Evolutionary conservation across 2,888 invertebrate genomes (phyloP), one percentile per base, ranked within the genome.

Genomic region (Morpho achilles): DNA sequence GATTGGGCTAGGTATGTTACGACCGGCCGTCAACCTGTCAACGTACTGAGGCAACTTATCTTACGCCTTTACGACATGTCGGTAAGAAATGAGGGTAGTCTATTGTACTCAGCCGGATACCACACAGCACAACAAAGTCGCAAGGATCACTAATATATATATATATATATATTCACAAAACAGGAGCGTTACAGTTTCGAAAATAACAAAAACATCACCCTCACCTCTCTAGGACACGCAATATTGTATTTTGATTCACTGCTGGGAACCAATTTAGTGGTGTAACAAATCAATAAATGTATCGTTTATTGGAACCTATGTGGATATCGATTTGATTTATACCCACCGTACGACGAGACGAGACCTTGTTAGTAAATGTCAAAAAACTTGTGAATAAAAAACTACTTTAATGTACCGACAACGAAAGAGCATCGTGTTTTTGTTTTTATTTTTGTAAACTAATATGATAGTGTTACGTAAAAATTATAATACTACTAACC

Each of bases 201-300:
- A 46, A 16, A 46, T n/a, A 46, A 16, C 6, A 50, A 49, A 52
- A 59, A 44, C 43, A 59, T 51, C 16, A 46, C 47, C 56, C 50
- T 46, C 46, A 48, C 46, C 44, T 54, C 53, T 47, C 48, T 50
- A 53, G 42, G 9, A 23, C 47, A 54, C 49, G 72, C 76, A 74
- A 80, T 79, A 74, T 70, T 77, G 75, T 60, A 74, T 52, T 76
- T 74, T 75, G 82, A 75, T 79, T 76, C 82, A 77, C 82, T 80
- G 84, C 84, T 88, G 88, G 82, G 88, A 90, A 88, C 87, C 87
- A 87, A 89, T 88, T 89, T 88, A 83, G 82, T 81, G 75, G 83
- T 90, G 87, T 89, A 88, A 89, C 89, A 90, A 89, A 90, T 90
- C 87, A 89, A 89, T 90, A 90, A 89, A 90, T 87, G 86, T 88